phyloP scores from a whole-genome alignment of 1,140 invertebrate species.

The Coelopa frigida region DNA sequence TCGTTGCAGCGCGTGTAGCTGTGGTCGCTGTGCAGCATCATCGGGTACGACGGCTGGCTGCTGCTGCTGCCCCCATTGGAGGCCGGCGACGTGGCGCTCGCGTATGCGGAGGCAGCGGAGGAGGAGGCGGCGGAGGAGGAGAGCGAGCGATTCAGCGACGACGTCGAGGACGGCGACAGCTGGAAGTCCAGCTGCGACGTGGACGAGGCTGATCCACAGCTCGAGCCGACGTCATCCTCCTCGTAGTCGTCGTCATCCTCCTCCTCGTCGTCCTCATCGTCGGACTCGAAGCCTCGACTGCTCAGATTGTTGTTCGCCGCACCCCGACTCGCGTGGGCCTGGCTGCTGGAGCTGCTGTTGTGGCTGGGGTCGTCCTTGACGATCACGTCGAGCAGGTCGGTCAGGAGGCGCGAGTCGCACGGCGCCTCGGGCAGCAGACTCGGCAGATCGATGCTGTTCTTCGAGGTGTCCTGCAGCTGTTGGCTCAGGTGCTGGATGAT shows the following conservation, averaged over 20 bases:
- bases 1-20: slow-evolving; percentile 57
- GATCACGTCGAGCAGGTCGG: slow-evolving; percentile 31
- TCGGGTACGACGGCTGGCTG: slow-evolving; percentile 14
- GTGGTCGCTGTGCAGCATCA: slow-evolving; percentile 53
- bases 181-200: slow-evolving; percentile 12
- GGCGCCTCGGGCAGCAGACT: background rate
- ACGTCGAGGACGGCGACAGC: slow-evolving; percentile 15
- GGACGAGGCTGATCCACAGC: slow-evolving; percentile 14
- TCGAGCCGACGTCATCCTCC: slow-evolving; percentile 22
- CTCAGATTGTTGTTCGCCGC: no score
- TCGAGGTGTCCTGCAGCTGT: slow-evolving; percentile 34
- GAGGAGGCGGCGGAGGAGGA: slow-evolving; percentile 25
- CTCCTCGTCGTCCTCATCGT: background rate
- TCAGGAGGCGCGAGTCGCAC: slow-evolving; percentile 11
- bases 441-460: slow-evolving; percentile 14
- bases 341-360: slow-evolving; percentile 1
- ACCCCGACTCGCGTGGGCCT: background rate
- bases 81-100: slow-evolving; percentile 11
- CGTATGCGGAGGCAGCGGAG: slow-evolving; percentile 17
- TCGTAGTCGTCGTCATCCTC: slow-evolving; percentile 12
- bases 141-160: slow-evolving; percentile 23
- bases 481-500: slow-evolving; percentile 28
- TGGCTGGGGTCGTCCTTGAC: slow-evolving; percentile 4
- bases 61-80: slow-evolving; percentile 8
- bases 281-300: no score